Percentiles rank a stretch among this genome's conserved stretches.
These are phyloP conservation scores for Drosophila saltans DNA, from an alignment of 1,140 invertebrate genomes.

Conservation along the genomic window DNA sequence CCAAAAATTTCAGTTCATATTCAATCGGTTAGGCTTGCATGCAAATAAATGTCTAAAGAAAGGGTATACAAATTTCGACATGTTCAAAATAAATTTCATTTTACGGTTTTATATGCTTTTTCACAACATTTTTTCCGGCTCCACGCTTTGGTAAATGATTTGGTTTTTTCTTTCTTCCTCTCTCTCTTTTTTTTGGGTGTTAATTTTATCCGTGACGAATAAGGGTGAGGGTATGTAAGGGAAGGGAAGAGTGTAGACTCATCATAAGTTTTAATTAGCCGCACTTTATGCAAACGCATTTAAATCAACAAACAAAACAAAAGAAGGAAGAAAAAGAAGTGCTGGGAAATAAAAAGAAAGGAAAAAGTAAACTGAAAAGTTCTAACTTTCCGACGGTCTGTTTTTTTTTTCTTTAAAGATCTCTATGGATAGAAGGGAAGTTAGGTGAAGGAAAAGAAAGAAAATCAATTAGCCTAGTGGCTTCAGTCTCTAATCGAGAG, in stretches of 20 bases:
- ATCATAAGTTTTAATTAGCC: conserved; percentile 77
- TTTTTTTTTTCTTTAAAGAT: conserved; percentile 10
- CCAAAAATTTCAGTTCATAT: too few species aligned
- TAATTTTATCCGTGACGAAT: conserved; percentile 19
- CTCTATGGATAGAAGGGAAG: neutral
- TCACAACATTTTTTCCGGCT: conserved; percentile 13
- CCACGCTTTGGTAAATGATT: conserved; percentile 11
- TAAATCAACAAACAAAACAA: conserved; percentile 59
- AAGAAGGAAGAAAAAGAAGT: conserved; percentile 24
- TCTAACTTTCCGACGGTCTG: neutral
- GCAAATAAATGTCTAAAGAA: neutral
- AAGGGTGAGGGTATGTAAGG: neutral
- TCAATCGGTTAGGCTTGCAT: too few species aligned
- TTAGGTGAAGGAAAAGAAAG: conserved; percentile 19
- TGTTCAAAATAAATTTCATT: conserved; percentile 5
- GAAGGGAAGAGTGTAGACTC: conserved; percentile 11
- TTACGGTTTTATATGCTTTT: conserved; percentile 16
- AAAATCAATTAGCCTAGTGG: conserved; percentile 67
- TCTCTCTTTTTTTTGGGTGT: conserved; percentile 30
- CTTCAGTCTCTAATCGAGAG: conserved; percentile 40
- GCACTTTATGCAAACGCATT: conserved; percentile 75
- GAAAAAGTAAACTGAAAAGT: conserved; percentile 23
- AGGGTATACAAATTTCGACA: neutral
- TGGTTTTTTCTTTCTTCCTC: conserved; percentile 4
- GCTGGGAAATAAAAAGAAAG: conserved; percentile 16